Evolutionary conservation across 2,888 invertebrate species (phyloP).

Genomic region (Prosapia bicincta): DNA sequence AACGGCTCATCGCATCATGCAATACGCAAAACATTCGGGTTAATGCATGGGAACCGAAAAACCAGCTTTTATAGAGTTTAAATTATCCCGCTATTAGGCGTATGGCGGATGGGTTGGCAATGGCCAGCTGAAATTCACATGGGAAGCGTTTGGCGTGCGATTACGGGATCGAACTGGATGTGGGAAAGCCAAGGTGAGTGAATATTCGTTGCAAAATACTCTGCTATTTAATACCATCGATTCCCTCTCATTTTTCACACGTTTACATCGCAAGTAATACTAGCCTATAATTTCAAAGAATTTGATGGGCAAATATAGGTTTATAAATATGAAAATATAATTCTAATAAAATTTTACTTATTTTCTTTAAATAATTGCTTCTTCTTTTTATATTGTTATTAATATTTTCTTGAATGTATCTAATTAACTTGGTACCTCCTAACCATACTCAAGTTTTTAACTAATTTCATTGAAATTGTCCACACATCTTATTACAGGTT

Average conservation of each 20-base stretch:
- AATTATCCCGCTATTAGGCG: slow-evolving; percentile 21
- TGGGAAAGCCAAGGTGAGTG: not conserved
- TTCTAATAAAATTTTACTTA: no score
- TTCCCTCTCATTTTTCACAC: not conserved
- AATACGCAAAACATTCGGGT: not conserved
- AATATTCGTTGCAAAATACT: not conserved
- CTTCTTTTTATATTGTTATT: no score
- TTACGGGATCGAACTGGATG: not conserved
- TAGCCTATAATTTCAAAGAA: no score
- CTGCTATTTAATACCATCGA: not conserved
- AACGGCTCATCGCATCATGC: not conserved
- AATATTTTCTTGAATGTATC: no score
- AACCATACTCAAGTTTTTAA: no score
- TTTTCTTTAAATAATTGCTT: no score
- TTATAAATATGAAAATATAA: no score
- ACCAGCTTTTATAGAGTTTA: slow-evolving; percentile 13
- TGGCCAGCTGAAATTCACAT: slow-evolving; percentile 8
- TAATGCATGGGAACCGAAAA: slow-evolving; percentile 20
- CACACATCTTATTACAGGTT: no score
- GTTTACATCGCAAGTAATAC: no score
- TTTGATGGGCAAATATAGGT: no score
- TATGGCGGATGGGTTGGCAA: not conserved
- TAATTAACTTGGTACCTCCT: no score
- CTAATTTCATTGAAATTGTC: no score
- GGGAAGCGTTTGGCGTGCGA: slow-evolving; percentile 13